A percentile compares a stretch with the other conserved stretches of the same genome.
These are phyloP conservation scores for Characodon lateralis DNA, from an alignment of 2,797 vertebrate species.

Conservation along the genomic window DNA sequence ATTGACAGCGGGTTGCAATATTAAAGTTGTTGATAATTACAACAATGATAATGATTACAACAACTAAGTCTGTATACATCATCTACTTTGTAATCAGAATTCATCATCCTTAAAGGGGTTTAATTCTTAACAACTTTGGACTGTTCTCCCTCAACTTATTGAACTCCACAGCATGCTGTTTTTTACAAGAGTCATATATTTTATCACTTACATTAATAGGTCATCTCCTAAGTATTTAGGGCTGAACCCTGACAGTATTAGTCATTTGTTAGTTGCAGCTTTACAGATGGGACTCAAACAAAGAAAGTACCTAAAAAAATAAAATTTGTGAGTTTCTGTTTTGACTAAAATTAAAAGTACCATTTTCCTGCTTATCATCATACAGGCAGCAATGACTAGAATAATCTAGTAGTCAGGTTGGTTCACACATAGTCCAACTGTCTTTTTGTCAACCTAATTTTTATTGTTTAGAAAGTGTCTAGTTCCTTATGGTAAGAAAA, in stretches of 20 bases:
- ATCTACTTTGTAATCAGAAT: constrained; percentile 46
- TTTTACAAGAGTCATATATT: constrained; percentile 3
- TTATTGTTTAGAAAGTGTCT: no score
- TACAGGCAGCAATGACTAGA: neutral
- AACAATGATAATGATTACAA: constrained; percentile 64
- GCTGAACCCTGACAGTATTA: neutral
- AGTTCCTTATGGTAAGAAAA: no score
- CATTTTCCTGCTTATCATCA: no score
- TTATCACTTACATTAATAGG: neutral
- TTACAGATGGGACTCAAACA: neutral
- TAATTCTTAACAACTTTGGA: constrained; percentile 9
- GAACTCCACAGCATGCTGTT: constrained; percentile 2
- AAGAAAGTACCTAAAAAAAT: neutral
- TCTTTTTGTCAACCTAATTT: no score
- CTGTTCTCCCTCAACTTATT: constrained; percentile 14
- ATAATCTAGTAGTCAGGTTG: neutral
- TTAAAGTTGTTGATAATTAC: constrained; percentile 64
- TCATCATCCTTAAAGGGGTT: constrained; percentile 49
- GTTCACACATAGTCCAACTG: neutral
- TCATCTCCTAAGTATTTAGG: neutral
- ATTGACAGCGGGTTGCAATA: constrained; percentile 16
- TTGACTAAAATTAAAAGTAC: neutral
- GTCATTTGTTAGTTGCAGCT: neutral
- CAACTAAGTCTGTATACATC: constrained; percentile 55
- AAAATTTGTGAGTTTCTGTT: neutral